These are phyloP conservation scores for Acrocephalus kingi DNA, from an alignment of 2,113 vertebrate genomes.

Conservation along the genomic window DNA sequence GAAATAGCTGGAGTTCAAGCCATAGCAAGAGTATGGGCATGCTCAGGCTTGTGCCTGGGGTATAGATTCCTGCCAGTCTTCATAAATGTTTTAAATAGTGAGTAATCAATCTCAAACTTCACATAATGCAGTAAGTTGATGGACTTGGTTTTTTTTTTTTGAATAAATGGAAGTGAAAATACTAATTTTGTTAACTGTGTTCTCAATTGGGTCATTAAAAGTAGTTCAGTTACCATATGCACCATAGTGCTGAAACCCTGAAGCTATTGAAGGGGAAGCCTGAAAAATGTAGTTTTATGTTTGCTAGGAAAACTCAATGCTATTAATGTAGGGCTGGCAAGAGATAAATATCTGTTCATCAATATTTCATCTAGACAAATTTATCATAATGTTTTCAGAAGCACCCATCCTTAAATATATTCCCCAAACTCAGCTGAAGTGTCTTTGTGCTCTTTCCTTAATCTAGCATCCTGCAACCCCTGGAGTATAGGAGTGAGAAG, in stretches of 20 bases:
- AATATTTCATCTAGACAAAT: constrained; percentile 36
- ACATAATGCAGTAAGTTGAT: neutral
- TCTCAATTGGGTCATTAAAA: constrained; percentile 27
- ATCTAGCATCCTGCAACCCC: neutral
- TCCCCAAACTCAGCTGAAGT: neutral
- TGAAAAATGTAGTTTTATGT: neutral
- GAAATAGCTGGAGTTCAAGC: neutral
- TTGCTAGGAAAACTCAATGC: neutral
- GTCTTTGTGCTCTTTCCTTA: neutral
- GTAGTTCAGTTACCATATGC: neutral
- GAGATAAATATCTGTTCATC: neutral
- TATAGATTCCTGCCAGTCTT: neutral
- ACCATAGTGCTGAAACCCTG: neutral
- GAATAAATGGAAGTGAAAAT: neutral
- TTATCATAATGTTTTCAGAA: constrained; percentile 4
- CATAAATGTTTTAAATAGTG: neutral
- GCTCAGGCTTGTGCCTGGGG: neutral
- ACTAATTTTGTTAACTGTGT: constrained; percentile 4
- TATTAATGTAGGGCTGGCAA: neutral
- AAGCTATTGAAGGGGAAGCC: neutral
- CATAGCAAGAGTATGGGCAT: neutral
- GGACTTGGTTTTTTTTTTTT: constrained; percentile 16
- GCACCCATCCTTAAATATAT: neutral
- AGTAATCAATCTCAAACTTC: neutral
- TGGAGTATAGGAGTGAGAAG: neutral